phyloP scores from a whole-genome alignment of 2,888 invertebrate genomes.

The Chrysotoxum bicinctum region DNA sequence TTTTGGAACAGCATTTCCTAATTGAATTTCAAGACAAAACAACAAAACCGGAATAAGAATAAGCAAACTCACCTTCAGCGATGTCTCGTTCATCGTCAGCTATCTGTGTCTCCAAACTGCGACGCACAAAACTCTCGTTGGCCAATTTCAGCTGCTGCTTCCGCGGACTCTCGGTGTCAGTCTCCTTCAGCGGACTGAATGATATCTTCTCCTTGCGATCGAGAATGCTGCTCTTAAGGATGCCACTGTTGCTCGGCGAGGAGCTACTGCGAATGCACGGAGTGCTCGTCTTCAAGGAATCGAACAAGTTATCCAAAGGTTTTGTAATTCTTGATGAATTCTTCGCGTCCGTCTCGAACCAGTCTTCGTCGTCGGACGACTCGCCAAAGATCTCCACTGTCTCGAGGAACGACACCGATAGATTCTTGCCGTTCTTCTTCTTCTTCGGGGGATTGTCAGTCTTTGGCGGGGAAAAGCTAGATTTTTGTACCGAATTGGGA shows the following conservation, averaged over 20 bases:
- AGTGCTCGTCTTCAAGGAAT: slow-evolving; percentile 25
- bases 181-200: slow-evolving; percentile 75
- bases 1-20: neutral
- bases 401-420: slow-evolving; percentile 73
- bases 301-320: slow-evolving; percentile 66
- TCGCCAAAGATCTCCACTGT: slow-evolving; percentile 74
- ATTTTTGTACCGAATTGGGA: neutral
- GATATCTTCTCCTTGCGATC: slow-evolving; percentile 75
- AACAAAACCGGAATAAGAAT: neutral
- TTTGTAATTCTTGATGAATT: slow-evolving; percentile 64
- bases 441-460: slow-evolving; percentile 32
- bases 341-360: slow-evolving; percentile 34
- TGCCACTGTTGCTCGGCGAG: neutral
- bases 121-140: slow-evolving; percentile 73
- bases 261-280: neutral
- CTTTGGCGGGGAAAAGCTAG: neutral
- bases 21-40: neutral
- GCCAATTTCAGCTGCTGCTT: slow-evolving; percentile 75
- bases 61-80: slow-evolving; percentile 57
- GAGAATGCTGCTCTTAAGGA: slow-evolving; percentile 30
- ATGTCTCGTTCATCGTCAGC: slow-evolving; percentile 29
- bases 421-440: slow-evolving; percentile 50
- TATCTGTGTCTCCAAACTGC: slow-evolving; percentile 22
- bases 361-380: slow-evolving; percentile 64
- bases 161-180: slow-evolving; percentile 75